Evolutionary conservation across 2,113 vertebrate genomes (phyloP), one percentile per base, ranked within the genome.

Genomic region (Lathamus discolor): DNA sequence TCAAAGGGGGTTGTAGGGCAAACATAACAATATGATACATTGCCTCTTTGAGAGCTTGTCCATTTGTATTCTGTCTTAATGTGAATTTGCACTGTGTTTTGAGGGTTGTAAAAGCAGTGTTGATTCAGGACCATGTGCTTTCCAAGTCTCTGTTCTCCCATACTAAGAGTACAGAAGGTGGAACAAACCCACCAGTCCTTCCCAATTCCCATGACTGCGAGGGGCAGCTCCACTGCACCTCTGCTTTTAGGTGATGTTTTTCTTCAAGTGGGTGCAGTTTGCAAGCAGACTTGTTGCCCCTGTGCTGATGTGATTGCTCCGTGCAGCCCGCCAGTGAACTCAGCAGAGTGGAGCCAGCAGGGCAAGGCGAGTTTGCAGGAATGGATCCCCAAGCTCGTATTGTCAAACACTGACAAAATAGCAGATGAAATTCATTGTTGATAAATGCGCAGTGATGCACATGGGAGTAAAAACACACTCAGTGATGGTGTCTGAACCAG

Each of bases 401-500:
- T 80, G 90, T 62, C 93, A 83, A 76, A 66, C 0, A 2, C 35
- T 66, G 85, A 66, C 75, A 90, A 94, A 95, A 88, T 57, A 90
- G 79, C 75, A 94, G 79, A 57, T 76, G 70, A 88, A 88, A 79
- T 76, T 88, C 62, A 68, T 61, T 83, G 90, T 57, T 94, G 90
- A 90, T 95, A 92, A 94, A 96, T 69, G 95, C 87, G 82, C 83
- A 91, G 81, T 39, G 87, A 75, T 96, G 93, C 92, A 91, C 95
- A 76, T 35, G 92, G 85, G 93, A 88, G 78, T 76, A 90, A 92
- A 96, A 95, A 52, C 85, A 94, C 90, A 69, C 67, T 37, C 0
- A 0, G 62, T 90, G 95, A 77, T 85, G 67, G 70, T 93, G 70
- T 93, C 62, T 96, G 95, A 96, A 91, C 82, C 73, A 72, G 85